Evolutionary conservation across 2,888 invertebrate species (phyloP).

Genomic region (Philopedon plagiatum): DNA sequence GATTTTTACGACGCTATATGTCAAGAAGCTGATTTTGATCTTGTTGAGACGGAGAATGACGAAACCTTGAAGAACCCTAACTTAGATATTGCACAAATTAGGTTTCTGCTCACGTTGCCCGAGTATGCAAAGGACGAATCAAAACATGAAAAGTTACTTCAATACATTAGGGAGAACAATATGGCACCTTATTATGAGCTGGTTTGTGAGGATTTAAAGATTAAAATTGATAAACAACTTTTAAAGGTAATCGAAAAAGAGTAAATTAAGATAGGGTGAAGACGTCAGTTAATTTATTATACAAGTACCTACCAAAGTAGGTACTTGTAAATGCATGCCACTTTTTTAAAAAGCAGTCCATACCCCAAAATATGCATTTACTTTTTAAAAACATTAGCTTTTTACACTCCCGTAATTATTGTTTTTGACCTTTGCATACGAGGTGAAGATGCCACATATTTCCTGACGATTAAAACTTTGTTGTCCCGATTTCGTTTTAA

Average conservation of each 20-base stretch:
- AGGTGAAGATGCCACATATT: no score
- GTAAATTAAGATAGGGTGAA: no score
- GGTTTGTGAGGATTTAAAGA: constrained; percentile 68
- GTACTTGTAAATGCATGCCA: no score
- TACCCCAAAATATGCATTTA: no score
- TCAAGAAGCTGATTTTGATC: constrained; percentile 20
- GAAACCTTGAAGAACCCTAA: constrained; percentile 55
- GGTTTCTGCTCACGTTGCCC: constrained; percentile 71
- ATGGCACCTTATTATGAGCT: constrained; percentile 79
- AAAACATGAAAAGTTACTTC: constrained; percentile 67
- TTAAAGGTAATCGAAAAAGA: constrained; percentile 44
- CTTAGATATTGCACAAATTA: constrained; percentile 70
- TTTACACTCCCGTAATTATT: no score
- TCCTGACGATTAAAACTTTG: no score
- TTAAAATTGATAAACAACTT: constrained; percentile 69
- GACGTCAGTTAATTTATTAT: no score
- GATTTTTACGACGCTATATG: constrained; percentile 43
- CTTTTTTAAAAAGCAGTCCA: no score
- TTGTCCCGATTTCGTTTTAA: no score
- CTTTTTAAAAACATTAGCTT: no score
- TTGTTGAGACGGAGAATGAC: neutral
- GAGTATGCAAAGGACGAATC: constrained; percentile 68
- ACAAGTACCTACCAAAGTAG: no score
- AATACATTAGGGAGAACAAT: constrained; percentile 70
- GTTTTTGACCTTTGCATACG: no score